Base-by-base conservation (phyloP, 2,797 vertebrate genomes). In the Pelodytes ibericus region DNA sequence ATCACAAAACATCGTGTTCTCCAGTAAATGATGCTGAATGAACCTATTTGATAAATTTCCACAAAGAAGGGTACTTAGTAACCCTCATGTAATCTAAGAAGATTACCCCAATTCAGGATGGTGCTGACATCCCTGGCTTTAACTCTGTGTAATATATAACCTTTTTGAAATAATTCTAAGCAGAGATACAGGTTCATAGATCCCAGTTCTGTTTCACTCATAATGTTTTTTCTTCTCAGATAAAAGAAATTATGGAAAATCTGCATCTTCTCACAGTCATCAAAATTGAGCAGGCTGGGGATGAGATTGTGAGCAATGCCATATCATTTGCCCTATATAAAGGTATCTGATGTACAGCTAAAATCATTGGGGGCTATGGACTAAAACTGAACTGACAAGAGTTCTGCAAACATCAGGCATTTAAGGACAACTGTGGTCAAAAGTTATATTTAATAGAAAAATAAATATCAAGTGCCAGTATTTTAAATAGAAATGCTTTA, bases 291-390 rank as follows among this genome's bases (percentile, higher is more conserved):
- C 89, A 92, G 79, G 89, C 91, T 58, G 92, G 91, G 49, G 92
- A 93, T 25, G 92, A 92, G 72, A 88, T 91, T 7, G 92, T 93
- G 82, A 93, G 89, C 89, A 91, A 89, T 2, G 92, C 91, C 5
- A 91, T 93, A 66, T 91, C 87, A 68, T 92, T 84, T 16, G 92
- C 90, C 0, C 80, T 93, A 3, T 92, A 91, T 72, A 93, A 93
- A 92, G 92, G 92, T 89, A 80, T 41, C 15, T 44, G 33, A 36
- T 36, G 33, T 16, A 44, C 41, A 44, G 13, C n/a, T n/a, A n/a
- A n/a, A n/a, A n/a, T n/a, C n/a, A n/a, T n/a, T n/a, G n/a, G n/a
- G n/a, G n/a, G n/a, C n/a, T n/a, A n/a, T n/a, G n/a, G n/a, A n/a
- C n/a, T n/a, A n/a, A n/a, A n/a, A n/a, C n/a, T n/a, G n/a, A n/a